These are phyloP conservation scores for Diabrotica undecimpunctata DNA, from an alignment of 1,140 invertebrate species.

Conservation along the genomic window DNA sequence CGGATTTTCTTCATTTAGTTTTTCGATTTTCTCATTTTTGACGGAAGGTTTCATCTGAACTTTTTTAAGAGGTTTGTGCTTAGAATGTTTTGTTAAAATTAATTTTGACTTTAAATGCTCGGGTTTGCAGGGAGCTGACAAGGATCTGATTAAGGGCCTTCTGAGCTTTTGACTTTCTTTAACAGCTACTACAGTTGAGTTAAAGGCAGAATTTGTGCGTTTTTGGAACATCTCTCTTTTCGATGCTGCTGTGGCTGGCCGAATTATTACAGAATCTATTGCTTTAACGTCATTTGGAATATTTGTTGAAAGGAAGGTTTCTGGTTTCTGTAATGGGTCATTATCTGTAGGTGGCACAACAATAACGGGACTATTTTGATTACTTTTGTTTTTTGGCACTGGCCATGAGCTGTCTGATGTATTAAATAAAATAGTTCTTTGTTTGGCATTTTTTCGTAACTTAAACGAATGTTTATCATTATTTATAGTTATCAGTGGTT, in stretches of 20 bases:
- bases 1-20: conserved; percentile 17
- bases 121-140: conserved; percentile 39
- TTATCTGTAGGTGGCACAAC: conserved; percentile 38
- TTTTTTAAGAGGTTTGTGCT: conserved; percentile 36
- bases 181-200: conserved; percentile 25
- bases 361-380: conserved; percentile 27
- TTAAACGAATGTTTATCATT: conserved; percentile 35
- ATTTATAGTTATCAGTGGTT: conserved; percentile 27
- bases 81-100: conserved; percentile 32
- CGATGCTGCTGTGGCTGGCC: conserved; percentile 38
- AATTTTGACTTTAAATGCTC: conserved; percentile 40
- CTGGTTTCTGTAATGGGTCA: neutral
- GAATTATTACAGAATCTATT: conserved; percentile 32
- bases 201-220: conserved; percentile 43
- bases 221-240: conserved; percentile 43
- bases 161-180: conserved; percentile 24
- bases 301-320: neutral
- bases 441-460: conserved; percentile 34
- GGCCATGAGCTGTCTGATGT: conserved; percentile 13
- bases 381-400: conserved; percentile 18
- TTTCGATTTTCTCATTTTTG: conserved; percentile 23
- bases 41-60: conserved; percentile 17
- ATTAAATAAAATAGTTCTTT: conserved; percentile 16
- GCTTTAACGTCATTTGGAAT: conserved; percentile 5
- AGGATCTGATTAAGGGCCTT: conserved; percentile 38